Base-by-base conservation (phyloP, 2,888 invertebrate species). In the Drosophila eohydei region DNA sequence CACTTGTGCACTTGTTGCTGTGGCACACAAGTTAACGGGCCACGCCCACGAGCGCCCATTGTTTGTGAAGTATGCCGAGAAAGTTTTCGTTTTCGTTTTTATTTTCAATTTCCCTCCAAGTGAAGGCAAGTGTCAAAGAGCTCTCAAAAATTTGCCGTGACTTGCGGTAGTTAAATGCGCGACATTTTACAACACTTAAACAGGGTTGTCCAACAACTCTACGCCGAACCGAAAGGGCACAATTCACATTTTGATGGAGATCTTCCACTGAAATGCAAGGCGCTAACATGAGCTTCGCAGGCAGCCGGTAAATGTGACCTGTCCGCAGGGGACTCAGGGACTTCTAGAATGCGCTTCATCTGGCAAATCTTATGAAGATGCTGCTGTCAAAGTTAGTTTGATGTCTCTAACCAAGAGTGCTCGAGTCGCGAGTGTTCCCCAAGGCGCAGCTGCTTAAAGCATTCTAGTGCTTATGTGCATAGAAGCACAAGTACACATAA, bases 1-100 rank as follows among this genome's bases (percentile, higher is more conserved):
- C 57, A 56, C 72, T 75, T 44, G 69, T 75, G 41, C 72, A 54
- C 71, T 69, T 73, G 61, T 34, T 41, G 46, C 38, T 74, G 74
- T 52, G 59, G 59, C 60, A 60, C 34, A 48, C 56, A 59, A 67
- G 59, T 55, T 56, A 66, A 59, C 58, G n/a, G 28, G 36, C 28
- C 61, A 69, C 75, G 75, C 75, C 75, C 75, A 68, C 36, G 38
- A 7, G 16, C 30, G 28, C 52, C 57, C 62, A 73, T 73, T 73
- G 76, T 73, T 62, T 62, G 54, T 26, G 14, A 28, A 44, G 44
- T 46, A 40, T 58, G 57, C 43, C 48, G 72, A 59, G 73, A 72
- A 72, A 72, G 73, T 73, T 68, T 26, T 41, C 36, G 32, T 62
- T 71, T 63, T 65, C 43, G 0, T 52, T 51, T 51, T 26, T 4